Conservation (phyloP, 1,140 invertebrate genomes). For the Wasmannia auropunctata region DNA sequence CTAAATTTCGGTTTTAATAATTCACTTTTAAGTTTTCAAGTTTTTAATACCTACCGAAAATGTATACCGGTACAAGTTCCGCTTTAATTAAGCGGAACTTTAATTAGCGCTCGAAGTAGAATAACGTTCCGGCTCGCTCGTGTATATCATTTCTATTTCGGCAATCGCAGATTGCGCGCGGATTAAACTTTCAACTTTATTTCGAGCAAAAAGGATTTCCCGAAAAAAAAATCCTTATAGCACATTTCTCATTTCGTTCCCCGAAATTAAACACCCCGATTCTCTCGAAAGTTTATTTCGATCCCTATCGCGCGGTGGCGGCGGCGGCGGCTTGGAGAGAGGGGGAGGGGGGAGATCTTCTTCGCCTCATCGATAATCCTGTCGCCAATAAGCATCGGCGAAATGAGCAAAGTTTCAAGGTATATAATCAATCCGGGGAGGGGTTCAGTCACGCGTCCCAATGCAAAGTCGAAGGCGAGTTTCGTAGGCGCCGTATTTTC, state of each 20-base stretch:
- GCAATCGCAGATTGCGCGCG: not conserved
- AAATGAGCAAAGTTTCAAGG: not conserved
- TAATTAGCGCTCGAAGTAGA: not conserved
- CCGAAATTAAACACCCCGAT: not conserved
- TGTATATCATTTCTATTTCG: constrained; percentile 25
- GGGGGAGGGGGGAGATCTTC: too few relatives aligned
- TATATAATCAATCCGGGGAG: not conserved
- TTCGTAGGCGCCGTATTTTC: not conserved
- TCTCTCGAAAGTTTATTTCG: not conserved
- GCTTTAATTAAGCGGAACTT: not conserved
- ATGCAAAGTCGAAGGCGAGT: not conserved
- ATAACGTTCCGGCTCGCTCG: not conserved
- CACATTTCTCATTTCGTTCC: not conserved
- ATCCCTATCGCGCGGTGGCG: not conserved
- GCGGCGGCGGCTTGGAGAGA: too few relatives aligned
- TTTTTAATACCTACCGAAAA: not conserved
- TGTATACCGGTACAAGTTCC: not conserved
- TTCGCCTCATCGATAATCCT: not conserved
- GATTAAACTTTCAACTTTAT: constrained; percentile 7
- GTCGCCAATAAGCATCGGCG: constrained; percentile 14
- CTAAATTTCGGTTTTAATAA: not conserved
- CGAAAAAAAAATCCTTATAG: not conserved
- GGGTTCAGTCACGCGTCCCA: not conserved
- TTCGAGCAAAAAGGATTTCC: not conserved
- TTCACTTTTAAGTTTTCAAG: not conserved